These are phyloP conservation scores for Volucella inflata DNA, from an alignment of 2,888 invertebrate species.

Conservation along the genomic window DNA sequence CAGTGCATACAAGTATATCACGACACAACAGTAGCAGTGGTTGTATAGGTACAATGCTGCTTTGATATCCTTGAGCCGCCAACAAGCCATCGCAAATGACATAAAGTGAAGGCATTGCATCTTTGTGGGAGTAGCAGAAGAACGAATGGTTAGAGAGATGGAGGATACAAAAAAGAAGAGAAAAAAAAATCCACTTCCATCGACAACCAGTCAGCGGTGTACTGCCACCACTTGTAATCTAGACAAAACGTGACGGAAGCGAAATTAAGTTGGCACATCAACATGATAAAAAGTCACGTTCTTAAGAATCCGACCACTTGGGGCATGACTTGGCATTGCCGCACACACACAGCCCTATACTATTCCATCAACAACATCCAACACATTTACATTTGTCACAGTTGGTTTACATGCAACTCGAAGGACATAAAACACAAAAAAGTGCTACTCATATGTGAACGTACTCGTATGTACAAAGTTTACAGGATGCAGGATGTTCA, in stretches of 20 bases:
- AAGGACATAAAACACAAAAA: conserved; percentile 26
- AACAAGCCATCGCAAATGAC: conserved; percentile 23
- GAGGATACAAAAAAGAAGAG: not conserved
- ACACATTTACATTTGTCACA: not conserved
- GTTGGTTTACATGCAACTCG: conserved; percentile 29
- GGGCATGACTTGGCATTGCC: conserved; percentile 69
- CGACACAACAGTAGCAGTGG: not conserved
- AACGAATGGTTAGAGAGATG: not conserved
- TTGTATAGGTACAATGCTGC: not conserved
- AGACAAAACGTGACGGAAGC: conserved; percentile 75
- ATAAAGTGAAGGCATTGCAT: not conserved
- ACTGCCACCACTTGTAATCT: conserved; percentile 73
- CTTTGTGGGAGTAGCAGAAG: too few species aligned
- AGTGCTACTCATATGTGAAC: not conserved
- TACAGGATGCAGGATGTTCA: conserved; percentile 50
- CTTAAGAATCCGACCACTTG: conserved; percentile 71
- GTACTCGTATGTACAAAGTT: not conserved
- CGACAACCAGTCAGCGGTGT: conserved; percentile 70
- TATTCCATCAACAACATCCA: not conserved
- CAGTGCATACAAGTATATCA: conserved; percentile 34
- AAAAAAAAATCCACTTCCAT: conserved; percentile 44
- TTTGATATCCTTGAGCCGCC: conserved; percentile 41
- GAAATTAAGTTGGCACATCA: conserved; percentile 76
- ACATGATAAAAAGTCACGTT: conserved; percentile 75
- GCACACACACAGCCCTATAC: conserved; percentile 36